A percentile compares a stretch with the other conserved stretches of the same genome.
These are phyloP conservation scores for Arvicanthis niloticus DNA, from an alignment of 2,113 vertebrate species.

Conservation along the genomic window DNA sequence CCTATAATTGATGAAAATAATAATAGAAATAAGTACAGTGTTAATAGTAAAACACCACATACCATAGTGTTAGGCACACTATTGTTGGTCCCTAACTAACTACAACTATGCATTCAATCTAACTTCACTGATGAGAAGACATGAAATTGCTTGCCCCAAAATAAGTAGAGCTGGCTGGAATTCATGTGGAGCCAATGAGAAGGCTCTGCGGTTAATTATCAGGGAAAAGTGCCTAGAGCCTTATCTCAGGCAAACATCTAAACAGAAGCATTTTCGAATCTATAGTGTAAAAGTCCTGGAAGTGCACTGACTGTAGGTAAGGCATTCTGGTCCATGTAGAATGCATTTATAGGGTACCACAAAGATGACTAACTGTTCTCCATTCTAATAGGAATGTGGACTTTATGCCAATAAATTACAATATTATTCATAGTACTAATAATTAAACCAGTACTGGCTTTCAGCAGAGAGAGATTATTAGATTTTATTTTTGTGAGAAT, in stretches of 20 bases:
- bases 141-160: neutral
- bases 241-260: neutral
- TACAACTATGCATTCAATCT: accelerated
- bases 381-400: neutral
- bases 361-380: neutral
- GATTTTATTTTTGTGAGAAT: neutral
- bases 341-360: no score
- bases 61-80: neutral
- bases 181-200: accelerated
- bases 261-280: neutral
- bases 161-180: neutral
- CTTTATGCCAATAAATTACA: neutral
- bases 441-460: neutral
- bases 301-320: accelerated
- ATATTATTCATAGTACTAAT: neutral
- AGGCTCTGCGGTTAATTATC: neutral
- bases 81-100: accelerated
- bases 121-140: neutral
- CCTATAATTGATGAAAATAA: neutral
- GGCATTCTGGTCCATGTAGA: accelerated
- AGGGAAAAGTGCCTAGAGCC: no score
- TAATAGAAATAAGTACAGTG: neutral
- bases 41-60: neutral
- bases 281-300: accelerated
- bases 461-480: neutral